phyloP scores from a whole-genome alignment of 2,113 vertebrate genomes.

The Mobula hypostoma region DNA sequence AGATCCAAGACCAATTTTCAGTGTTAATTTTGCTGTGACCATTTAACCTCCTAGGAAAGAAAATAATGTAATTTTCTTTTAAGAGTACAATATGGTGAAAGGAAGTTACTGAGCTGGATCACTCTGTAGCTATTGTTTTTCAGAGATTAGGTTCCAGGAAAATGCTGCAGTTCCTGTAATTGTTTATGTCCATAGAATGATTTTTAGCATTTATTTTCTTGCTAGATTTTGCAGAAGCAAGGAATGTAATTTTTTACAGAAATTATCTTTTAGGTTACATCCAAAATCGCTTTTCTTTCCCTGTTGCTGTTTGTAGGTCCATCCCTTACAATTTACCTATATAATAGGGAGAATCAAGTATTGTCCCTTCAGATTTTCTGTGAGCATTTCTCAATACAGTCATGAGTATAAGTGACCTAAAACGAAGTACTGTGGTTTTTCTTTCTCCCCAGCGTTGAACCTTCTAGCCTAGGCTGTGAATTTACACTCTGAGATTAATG shows the following conservation, averaged over 20 bases:
- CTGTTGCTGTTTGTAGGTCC: neutral
- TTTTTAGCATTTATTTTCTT: neutral
- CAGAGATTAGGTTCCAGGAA: neutral
- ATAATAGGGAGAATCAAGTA: neutral
- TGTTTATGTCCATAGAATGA: neutral
- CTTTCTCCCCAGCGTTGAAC: neutral
- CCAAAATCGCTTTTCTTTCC: neutral
- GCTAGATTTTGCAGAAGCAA: neutral
- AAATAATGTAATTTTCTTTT: neutral
- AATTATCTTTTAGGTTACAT: neutral
- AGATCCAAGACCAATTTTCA: neutral
- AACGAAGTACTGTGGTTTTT: neutral
- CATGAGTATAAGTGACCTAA: neutral
- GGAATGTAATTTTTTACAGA: neutral
- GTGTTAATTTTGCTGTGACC: neutral
- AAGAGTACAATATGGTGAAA: neutral
- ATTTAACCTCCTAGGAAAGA: neutral
- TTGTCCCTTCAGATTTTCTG: neutral
- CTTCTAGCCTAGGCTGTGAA: neutral
- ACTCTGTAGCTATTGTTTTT: neutral
- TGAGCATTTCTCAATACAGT: neutral
- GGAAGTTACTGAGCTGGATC: neutral
- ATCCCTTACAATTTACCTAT: neutral
- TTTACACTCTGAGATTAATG: neutral
- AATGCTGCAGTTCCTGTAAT: neutral